Evolutionary conservation across 2,113 vertebrate genomes (phyloP), one percentile per base, ranked within the genome.

Genomic region (Archocentrus centrarchus): DNA sequence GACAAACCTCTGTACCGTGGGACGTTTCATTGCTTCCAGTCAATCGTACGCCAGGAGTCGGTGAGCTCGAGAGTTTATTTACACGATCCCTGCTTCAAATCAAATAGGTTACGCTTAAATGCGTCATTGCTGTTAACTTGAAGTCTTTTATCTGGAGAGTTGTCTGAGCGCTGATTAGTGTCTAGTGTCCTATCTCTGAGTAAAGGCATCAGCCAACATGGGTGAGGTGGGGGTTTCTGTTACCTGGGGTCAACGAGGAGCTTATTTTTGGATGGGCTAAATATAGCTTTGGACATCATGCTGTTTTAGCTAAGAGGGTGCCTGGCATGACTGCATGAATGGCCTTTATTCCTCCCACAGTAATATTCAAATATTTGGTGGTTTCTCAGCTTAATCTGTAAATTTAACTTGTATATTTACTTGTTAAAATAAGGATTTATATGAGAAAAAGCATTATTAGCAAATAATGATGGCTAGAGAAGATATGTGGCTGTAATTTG

Each of bases 21-120:
- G 84, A 99, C 98, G 1, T 80, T 94, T 61, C 98, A 99, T 93
- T 99, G 98, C 94, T 99, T 99, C 94, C 97, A 97, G 91, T 97
- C 98, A 63, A 99, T 99, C 88, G 82, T 97, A 93, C 96, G 95
- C 57, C 98, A 99, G 87, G 98, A 99, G 93, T 96, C 97, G 53
- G 98, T 99, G 93, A 92, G 93, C n/a, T 73, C 14, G 7, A 17
- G 20, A 55, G 14, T 3, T 62, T 84, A 6, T 7, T 44, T 39
- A 7, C 58, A 59, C 22, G 5, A 6, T 7, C 27, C 3, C 15
- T 5, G 17, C 39, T 35, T 57, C 24, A 5, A 1, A 57, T 17
- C 11, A 20, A 14, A 18, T 17, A 0, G 11, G 20, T 6, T 50
- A 8, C 39, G 32, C 60, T 86, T 20, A 30, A 57, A 41, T n/a